Evolutionary conservation across 1,140 invertebrate species (phyloP).

Genomic region (Euura saliciscinereae): DNA sequence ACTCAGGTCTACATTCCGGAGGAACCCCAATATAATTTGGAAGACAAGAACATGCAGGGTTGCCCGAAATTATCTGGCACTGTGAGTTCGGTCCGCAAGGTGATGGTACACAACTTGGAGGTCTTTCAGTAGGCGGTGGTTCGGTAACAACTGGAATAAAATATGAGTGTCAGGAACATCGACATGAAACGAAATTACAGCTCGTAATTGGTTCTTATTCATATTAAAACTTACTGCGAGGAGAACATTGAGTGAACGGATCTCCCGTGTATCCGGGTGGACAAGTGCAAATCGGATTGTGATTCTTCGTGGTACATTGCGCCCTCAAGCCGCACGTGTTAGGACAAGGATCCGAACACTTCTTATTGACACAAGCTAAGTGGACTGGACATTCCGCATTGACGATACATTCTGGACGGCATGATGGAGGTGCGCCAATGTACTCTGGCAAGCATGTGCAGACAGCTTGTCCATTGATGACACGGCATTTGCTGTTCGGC

Average conservation of each 20-base stretch:
- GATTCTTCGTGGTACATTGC: constrained; percentile 63
- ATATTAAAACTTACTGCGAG: constrained; percentile 47
- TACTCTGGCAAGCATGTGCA: constrained; percentile 65
- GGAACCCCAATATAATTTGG: constrained; percentile 77
- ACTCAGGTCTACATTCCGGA: constrained; percentile 77
- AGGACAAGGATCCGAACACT: constrained; percentile 64
- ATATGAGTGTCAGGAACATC: neutral
- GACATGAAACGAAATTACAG: neutral
- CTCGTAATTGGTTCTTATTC: no score
- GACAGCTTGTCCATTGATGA: constrained; percentile 59
- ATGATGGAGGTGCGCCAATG: constrained; percentile 60
- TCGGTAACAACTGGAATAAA: constrained; percentile 43
- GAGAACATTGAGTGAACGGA: constrained; percentile 69
- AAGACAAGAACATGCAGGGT: constrained; percentile 79
- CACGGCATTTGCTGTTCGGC: constrained; percentile 63
- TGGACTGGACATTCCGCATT: constrained; percentile 63
- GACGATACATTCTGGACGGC: constrained; percentile 63
- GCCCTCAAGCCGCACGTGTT: constrained; percentile 65
- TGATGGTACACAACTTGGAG: constrained; percentile 75
- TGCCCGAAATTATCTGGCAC: constrained; percentile 73
- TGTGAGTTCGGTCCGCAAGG: constrained; percentile 84
- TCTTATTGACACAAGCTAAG: constrained; percentile 64
- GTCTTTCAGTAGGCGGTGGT: constrained; percentile 62
- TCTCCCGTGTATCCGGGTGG: constrained; percentile 75
- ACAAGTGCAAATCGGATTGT: constrained; percentile 73